Conservation (phyloP, 2,797 vertebrate genomes). For the Hippopotamyrus pictus region DNA sequence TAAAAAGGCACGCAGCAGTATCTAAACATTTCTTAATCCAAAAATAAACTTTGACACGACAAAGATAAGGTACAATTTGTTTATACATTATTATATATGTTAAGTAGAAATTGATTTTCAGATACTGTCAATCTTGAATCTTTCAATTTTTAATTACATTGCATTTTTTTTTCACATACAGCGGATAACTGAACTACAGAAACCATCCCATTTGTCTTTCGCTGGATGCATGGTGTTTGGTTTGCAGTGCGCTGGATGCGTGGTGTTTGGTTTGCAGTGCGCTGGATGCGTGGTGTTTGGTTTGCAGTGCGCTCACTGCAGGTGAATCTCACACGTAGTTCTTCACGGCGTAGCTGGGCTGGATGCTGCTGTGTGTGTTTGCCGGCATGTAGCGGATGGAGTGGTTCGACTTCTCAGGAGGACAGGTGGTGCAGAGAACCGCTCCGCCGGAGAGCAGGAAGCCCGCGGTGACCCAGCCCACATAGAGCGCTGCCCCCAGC, state of each 20-base stretch:
- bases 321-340: slow-evolving; percentile 70
- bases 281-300: neutral
- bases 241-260: neutral
- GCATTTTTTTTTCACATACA: neutral
- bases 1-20: neutral
- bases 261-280: neutral
- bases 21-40: neutral
- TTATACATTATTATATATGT: neutral
- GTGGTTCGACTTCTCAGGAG: slow-evolving; percentile 41
- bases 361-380: slow-evolving; percentile 36
- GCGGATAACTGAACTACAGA: neutral
- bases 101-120: neutral
- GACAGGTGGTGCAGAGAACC: slow-evolving; percentile 62
- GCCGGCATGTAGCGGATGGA: slow-evolving; percentile 52
- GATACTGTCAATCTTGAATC: neutral
- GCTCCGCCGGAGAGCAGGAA: slow-evolving; percentile 67
- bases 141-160: neutral
- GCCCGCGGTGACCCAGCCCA: slow-evolving; percentile 69
- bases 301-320: neutral
- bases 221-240: neutral
- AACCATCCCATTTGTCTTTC: neutral
- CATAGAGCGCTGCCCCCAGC: slow-evolving; percentile 74
- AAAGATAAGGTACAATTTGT: neutral
- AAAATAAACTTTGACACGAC: neutral
- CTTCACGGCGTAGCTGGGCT: slow-evolving; percentile 65